Conservation (phyloP, 2,113 vertebrate species). For the Sphaerodactylus townsendi region DNA sequence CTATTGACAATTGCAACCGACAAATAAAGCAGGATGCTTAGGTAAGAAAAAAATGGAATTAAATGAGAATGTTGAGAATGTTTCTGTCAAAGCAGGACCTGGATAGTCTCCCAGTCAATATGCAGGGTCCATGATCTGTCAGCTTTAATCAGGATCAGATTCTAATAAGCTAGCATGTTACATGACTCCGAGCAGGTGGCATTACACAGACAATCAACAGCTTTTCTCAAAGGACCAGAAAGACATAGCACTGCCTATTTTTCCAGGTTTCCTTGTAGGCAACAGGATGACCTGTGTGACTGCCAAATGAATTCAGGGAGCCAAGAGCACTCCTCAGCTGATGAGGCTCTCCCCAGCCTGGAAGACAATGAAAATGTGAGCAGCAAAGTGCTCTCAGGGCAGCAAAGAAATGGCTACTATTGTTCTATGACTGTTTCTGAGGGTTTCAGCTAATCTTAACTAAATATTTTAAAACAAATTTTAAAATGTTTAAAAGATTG, state of each 20-base stretch:
- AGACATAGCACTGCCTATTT: neutral
- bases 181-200: fast-evolving
- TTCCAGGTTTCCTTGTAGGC: neutral
- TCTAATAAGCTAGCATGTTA: neutral
- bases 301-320: neutral
- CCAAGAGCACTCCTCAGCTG: neutral
- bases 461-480: neutral
- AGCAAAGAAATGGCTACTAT: neutral
- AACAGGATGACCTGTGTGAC: fast-evolving
- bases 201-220: neutral
- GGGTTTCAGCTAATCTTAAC: neutral
- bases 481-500: neutral
- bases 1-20: neutral
- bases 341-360: neutral
- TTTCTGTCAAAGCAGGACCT: neutral
- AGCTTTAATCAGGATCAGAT: neutral
- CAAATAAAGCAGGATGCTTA: fast-evolving
- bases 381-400: neutral
- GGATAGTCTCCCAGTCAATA: neutral
- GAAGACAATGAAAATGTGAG: neutral
- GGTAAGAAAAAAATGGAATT: neutral
- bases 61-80: neutral
- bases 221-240: neutral
- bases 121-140: neutral
- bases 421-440: neutral